A percentile compares a stretch with the other conserved stretches of the same genome.
Conservation (phyloP, 2,113 vertebrate genomes). For the Nanorana parkeri region DNA sequence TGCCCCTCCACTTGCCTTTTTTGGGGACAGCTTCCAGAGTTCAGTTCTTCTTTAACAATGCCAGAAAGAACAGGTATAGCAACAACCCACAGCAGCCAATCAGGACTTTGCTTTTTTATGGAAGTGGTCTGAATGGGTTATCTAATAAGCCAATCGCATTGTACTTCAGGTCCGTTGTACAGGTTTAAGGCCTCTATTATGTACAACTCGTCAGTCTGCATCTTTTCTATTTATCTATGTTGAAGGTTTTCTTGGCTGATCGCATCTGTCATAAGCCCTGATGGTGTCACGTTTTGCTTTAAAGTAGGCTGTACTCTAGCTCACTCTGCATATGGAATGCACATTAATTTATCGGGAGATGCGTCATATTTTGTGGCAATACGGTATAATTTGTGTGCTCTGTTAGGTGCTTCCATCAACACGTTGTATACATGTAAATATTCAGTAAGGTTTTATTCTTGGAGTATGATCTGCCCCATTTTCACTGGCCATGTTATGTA, state of each 20-base stretch:
- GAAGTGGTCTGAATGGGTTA: no score
- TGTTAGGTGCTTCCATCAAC: conserved; percentile 26
- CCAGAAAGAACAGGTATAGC: no score
- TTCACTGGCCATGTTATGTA: conserved; percentile 20
- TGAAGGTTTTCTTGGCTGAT: background rate
- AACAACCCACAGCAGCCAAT: no score
- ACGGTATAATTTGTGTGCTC: background rate
- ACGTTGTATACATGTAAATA: conserved; percentile 27
- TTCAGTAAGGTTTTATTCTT: background rate
- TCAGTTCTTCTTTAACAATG: no score
- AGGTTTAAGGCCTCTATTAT: no score
- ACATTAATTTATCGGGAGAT: background rate
- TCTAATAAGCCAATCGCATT: no score
- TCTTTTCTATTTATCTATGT: no score
- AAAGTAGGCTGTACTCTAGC: background rate
- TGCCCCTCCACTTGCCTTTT: no score
- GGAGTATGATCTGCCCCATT: background rate
- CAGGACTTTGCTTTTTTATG: no score
- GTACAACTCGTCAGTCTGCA: no score
- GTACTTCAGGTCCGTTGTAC: no score
- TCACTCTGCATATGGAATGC: background rate
- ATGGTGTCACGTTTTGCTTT: background rate
- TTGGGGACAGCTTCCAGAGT: no score
- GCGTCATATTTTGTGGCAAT: background rate
- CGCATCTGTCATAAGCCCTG: background rate